Percentiles rank a stretch among this genome's conserved stretches.
phyloP scores from a whole-genome alignment of 2,113 vertebrate genomes.

The human (Homo sapiens) region DNA sequence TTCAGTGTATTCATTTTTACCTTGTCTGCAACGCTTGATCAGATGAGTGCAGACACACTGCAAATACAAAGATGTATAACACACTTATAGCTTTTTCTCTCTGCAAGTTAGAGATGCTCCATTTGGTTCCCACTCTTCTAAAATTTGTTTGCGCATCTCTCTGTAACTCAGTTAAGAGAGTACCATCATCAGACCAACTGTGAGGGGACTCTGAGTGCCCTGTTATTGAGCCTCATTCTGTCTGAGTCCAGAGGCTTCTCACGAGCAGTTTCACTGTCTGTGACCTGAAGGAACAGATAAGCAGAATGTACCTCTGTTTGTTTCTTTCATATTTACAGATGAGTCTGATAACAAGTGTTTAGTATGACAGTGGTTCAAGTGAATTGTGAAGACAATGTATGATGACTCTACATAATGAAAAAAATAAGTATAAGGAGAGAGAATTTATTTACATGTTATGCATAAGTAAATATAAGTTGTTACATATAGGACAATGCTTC shows the following conservation, averaged over 20 bases:
- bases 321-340: constrained; percentile 2
- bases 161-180: constrained; percentile 76
- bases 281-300: neutral
- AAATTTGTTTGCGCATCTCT: constrained; percentile 72
- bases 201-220: constrained; percentile 68
- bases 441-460: neutral
- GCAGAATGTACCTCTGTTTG: neutral
- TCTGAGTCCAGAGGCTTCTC: constrained; percentile 71
- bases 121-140: constrained; percentile 62
- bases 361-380: neutral
- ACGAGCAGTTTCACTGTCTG: neutral
- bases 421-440: neutral
- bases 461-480: fast-evolving
- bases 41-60: neutral
- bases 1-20: constrained; percentile 17
- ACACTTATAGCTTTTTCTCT: constrained; percentile 56
- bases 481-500: neutral
- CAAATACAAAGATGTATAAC: constrained; percentile 54
- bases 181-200: constrained; percentile 68
- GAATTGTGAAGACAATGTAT: neutral
- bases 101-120: constrained; percentile 58
- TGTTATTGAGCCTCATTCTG: constrained; percentile 73
- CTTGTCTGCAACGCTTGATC: neutral
- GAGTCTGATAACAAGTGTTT: neutral
- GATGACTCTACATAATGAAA: neutral